Conservation (phyloP, 2,888 invertebrate genomes). For the Philonicus albiceps region DNA sequence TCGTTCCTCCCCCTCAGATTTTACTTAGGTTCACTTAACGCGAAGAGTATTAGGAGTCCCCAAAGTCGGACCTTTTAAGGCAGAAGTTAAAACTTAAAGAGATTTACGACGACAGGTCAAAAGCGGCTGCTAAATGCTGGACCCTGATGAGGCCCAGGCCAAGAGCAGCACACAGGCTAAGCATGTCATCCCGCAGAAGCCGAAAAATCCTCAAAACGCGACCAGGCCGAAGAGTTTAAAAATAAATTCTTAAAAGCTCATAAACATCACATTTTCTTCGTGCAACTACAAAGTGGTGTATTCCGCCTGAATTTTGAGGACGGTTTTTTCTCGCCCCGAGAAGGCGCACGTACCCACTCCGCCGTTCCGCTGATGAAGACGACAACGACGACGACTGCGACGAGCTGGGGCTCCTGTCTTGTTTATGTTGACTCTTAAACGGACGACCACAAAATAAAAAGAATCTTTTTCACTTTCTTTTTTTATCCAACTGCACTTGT, state of each 20-base stretch:
- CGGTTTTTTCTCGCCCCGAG: neutral
- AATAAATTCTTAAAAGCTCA: conserved; percentile 34
- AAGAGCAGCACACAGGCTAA: neutral
- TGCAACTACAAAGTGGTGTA: conserved; percentile 3
- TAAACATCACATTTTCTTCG: conserved; percentile 20
- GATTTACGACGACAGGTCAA: neutral
- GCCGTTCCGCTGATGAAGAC: neutral
- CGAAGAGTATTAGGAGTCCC: neutral
- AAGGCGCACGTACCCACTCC: conserved; percentile 27
- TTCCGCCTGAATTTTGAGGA: conserved; percentile 5
- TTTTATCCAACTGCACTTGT: neutral
- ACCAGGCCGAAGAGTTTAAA: conserved; percentile 12
- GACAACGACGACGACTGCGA: too few relatives aligned
- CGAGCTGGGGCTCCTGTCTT: neutral
- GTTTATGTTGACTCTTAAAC: conserved; percentile 3
- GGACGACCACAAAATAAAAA: neutral
- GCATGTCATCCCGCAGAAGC: neutral
- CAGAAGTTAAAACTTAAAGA: neutral
- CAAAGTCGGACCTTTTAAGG: neutral
- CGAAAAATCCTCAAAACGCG: neutral
- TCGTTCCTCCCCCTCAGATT: neutral
- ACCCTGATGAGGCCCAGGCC: neutral
- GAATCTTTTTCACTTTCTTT: neutral
- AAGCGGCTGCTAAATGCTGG: neutral
- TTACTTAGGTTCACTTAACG: neutral